Percentiles rank a stretch among this genome's conserved stretches.
Conservation (phyloP, 2,113 vertebrate genomes). For the Enhydra lutris region DNA sequence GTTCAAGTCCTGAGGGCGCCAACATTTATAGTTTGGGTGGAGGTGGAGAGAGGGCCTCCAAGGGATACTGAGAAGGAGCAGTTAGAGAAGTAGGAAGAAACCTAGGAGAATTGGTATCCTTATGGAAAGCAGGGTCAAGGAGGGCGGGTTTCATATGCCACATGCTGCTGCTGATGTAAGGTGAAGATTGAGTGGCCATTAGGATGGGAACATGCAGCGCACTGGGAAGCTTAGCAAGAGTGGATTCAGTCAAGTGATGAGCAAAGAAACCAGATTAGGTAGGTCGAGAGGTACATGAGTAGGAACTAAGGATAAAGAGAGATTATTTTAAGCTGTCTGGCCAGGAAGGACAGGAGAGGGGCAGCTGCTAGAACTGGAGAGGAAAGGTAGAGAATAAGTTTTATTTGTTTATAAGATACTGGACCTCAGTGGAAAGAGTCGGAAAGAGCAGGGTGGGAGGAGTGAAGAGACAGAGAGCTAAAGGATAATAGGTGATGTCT, state of each 20-base stretch:
- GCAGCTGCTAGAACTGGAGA: neutral
- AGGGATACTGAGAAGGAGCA: neutral
- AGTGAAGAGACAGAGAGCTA: neutral
- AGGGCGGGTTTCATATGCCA: neutral
- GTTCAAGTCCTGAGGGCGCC: neutral
- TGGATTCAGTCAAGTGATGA: neutral
- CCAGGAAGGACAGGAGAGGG: neutral
- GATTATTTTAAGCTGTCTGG: neutral
- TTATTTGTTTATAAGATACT: neutral
- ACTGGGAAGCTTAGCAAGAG: neutral
- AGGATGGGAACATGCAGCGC: neutral
- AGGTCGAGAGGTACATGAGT: neutral
- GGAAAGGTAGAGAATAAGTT: neutral
- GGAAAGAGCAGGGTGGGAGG: neutral
- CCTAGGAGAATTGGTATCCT: neutral
- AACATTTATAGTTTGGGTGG: neutral
- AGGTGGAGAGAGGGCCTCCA: neutral
- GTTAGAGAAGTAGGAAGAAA: neutral
- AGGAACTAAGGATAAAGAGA: neutral
- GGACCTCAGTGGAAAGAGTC: neutral
- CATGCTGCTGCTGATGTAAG: neutral
- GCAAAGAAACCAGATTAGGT: neutral
- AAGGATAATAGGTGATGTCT: neutral
- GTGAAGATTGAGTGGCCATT: neutral
- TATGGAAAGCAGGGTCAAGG: neutral